Evolutionary conservation across 2,888 invertebrate genomes (phyloP), one percentile per base, ranked within the genome.

Genomic region (Sarcophaga variegata): DNA sequence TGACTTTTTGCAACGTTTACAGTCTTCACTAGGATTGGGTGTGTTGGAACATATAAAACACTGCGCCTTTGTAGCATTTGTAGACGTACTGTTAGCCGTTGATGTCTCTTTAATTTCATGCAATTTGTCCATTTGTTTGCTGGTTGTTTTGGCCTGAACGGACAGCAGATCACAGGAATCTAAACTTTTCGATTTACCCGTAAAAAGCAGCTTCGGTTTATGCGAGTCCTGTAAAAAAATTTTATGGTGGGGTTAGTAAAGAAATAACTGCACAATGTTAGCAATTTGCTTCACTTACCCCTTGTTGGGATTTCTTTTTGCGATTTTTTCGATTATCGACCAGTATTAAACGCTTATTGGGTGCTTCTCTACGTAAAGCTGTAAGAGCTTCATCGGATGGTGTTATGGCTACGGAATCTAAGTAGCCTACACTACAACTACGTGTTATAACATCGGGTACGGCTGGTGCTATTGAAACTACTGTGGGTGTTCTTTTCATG

Each of bases 341-440:
- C 67, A 97, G 93, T 59, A 97, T 95, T 47, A 97, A 94, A 4
- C 97, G 95, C 89, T 97, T 96, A 66, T 93, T 92, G 0, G 97
- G 97, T 2, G 96, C 96, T 89, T 97, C 96, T 86, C 96, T 96
- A 17, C 96, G 94, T 49, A 97, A 93, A 91, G 97, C 96, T 0
- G 95, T 95, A 66, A 96, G 91, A 14, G 96, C 96, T 75, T 96
- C 96, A 90, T 96, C 97, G 63, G 96, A 96, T 71, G 96, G 96
- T 27, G 96, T 95, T 89, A 96, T 94, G 90, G 97, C 97, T 5
- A 97, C 97, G 88, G 97, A 94, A 92, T 98, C 97, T 89, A 98
- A 94, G 91, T 97, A 97, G 0, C 98, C 97, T 3, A 97, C 97
- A 93, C 97, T 97, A 92, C 97, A 97, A 91, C 97, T 97, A 49